These are phyloP conservation scores for Zaprionus obscuricornis DNA, from an alignment of 2,888 invertebrate species.

Conservation along the genomic window DNA sequence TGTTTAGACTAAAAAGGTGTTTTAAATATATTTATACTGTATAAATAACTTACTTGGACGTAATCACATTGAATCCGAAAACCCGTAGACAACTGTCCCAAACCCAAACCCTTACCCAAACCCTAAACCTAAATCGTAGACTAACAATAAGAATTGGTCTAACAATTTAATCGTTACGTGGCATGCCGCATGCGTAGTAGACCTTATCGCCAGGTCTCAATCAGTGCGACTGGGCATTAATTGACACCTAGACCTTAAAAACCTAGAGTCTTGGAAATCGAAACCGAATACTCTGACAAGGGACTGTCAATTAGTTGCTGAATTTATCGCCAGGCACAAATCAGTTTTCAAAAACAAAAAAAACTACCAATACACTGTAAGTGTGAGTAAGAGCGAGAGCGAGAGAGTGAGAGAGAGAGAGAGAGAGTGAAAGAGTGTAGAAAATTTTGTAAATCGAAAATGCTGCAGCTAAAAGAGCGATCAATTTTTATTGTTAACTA, in stretches of 20 bases:
- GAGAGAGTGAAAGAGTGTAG: too few species aligned
- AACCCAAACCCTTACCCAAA: conserved; percentile 7
- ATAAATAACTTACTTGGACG: conserved; percentile 59
- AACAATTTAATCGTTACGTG: conserved; percentile 69
- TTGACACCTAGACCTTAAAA: conserved; percentile 56
- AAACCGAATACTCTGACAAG: conserved; percentile 49
- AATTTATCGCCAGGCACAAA: conserved; percentile 77
- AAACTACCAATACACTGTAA: too few species aligned
- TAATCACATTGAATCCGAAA: background rate
- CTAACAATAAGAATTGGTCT: conserved; percentile 47
- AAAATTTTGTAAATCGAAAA: conserved; percentile 64
- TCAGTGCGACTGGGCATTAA: conserved; percentile 65
- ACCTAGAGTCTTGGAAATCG: too few species aligned
- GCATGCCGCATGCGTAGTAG: conserved; percentile 19
- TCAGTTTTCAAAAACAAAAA: conserved; percentile 80
- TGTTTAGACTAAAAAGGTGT: conserved; percentile 75
- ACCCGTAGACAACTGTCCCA: conserved; percentile 3
- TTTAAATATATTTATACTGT: too few species aligned
- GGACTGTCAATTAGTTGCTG: conserved; percentile 74
- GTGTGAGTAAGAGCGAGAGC: too few species aligned
- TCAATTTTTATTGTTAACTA: conserved; percentile 68
- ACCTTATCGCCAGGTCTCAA: conserved; percentile 63
- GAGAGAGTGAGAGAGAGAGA: too few species aligned
- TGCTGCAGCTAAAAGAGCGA: conserved; percentile 67
- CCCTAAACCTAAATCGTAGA: conserved; percentile 9